Percentiles rank a stretch among this genome's conserved stretches.
phyloP scores from a whole-genome alignment of 2,797 vertebrate species.

The Naso thynnoides region DNA sequence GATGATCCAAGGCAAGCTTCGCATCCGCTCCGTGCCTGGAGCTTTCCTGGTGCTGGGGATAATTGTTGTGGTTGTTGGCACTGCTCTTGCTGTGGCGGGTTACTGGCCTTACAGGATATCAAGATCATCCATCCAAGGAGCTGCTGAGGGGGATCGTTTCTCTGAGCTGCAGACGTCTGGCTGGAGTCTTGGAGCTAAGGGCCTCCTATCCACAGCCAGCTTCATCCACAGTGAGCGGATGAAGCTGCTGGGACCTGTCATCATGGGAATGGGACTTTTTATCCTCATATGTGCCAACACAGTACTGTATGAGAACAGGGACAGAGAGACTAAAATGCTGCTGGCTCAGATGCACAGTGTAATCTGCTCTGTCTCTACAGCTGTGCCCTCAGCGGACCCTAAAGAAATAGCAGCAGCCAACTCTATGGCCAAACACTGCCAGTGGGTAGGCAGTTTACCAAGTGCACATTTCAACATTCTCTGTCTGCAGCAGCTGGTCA shows the following conservation, averaged over 20 bases:
- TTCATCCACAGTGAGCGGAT: conserved; percentile 89
- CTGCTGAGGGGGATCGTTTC: conserved; percentile 2
- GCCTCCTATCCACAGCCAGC: conserved; percentile 66
- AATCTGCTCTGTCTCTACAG: conserved; percentile 84
- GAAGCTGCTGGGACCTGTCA: conserved; percentile 93
- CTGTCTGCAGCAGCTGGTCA: conserved; percentile 81
- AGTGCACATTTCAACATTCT: conserved; percentile 84
- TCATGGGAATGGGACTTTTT: conserved; percentile 98
- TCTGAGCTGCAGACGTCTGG: conserved; percentile 58
- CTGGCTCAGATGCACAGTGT: conserved; percentile 87
- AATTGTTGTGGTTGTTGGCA: conserved; percentile 91
- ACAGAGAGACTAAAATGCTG: conserved; percentile 92
- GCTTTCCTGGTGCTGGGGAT: conserved; percentile 92
- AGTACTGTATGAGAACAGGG: conserved; percentile 95
- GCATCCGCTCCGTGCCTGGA: conserved; percentile 92
- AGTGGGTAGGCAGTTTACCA: conserved; percentile 83
- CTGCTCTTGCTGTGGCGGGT: conserved; percentile 92
- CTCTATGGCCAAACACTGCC: conserved; percentile 74
- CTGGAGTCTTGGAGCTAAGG: conserved; percentile 74
- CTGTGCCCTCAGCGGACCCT: conserved; percentile 75
- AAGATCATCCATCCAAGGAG: conserved; percentile 40
- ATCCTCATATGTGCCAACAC: conserved; percentile 98
- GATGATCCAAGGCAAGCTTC: conserved; percentile 88
- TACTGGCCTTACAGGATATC: conserved; percentile 92
- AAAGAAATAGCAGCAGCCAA: conserved; percentile 64